phyloP scores from a whole-genome alignment of 2,888 invertebrate species.

The Coenonympha arcania region DNA sequence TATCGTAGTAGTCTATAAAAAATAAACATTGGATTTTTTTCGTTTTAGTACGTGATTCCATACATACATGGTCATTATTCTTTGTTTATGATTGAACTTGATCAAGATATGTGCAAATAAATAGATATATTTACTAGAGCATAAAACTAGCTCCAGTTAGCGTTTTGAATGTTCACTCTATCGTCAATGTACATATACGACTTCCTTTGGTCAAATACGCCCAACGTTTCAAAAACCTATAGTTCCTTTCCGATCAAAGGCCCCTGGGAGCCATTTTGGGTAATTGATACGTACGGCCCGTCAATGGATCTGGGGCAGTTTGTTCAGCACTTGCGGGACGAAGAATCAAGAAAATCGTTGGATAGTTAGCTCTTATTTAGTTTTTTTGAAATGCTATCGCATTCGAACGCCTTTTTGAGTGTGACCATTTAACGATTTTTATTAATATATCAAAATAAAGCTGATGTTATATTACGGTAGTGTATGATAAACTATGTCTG shows the following conservation, averaged over 20 bases:
- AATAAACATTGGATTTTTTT: too few species aligned
- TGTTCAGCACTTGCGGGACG: conserved; percentile 34
- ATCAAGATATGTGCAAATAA: too few species aligned
- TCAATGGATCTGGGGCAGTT: conserved; percentile 39
- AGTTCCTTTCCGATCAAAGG: conserved; percentile 16
- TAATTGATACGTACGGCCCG: conserved; percentile 58
- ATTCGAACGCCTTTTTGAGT: neutral
- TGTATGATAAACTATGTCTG: too few species aligned
- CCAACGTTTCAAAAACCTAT: conserved; percentile 7
- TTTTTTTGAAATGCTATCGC: neutral
- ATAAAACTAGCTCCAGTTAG: neutral
- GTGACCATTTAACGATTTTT: too few species aligned
- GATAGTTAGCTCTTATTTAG: conserved; percentile 7
- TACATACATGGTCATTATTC: too few species aligned
- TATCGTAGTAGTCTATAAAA: too few species aligned
- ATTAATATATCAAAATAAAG: too few species aligned
- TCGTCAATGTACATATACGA: neutral
- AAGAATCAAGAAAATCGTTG: conserved; percentile 34
- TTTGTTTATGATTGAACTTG: too few species aligned
- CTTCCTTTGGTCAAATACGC: conserved; percentile 5
- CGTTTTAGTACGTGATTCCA: too few species aligned
- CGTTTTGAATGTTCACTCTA: neutral
- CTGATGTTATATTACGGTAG: too few species aligned
- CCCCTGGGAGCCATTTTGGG: conserved; percentile 48
- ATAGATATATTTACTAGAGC: too few species aligned